Evolutionary conservation across 2,113 vertebrate species (phyloP).

Genomic region (Petrocephalus microphthalmus): DNA sequence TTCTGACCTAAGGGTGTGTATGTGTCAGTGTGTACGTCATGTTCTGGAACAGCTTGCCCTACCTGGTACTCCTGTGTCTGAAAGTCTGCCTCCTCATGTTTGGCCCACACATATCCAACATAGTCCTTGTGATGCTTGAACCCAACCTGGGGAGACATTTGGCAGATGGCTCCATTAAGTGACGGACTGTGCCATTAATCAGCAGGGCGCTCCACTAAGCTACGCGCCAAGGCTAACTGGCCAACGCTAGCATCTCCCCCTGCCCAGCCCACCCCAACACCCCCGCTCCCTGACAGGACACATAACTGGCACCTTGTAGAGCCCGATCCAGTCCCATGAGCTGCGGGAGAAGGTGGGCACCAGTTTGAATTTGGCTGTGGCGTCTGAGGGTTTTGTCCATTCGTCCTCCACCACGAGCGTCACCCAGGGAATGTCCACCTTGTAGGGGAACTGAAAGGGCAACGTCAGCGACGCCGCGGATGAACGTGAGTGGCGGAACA

Average conservation of each 20-base stretch:
- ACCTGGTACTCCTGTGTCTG: slow-evolving; percentile 65
- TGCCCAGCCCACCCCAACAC: background rate
- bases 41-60: slow-evolving; percentile 3
- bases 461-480: background rate
- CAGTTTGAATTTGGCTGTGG: slow-evolving; percentile 72
- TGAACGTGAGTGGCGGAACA: background rate
- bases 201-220: background rate
- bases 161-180: background rate
- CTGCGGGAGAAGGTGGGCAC: slow-evolving; percentile 77
- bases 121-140: slow-evolving; percentile 96
- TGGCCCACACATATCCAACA: slow-evolving; percentile 86
- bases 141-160: slow-evolving; percentile 70
- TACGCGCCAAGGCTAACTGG: background rate
- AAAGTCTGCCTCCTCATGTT: slow-evolving; percentile 77
- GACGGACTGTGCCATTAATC: background rate
- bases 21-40: background rate
- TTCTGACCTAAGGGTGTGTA: too few relatives aligned
- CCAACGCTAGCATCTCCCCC: background rate
- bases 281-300: background rate
- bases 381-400: slow-evolving; percentile 80
- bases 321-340: slow-evolving; percentile 97
- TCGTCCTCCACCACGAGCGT: slow-evolving; percentile 79
- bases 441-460: slow-evolving; percentile 78
- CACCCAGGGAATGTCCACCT: slow-evolving; percentile 70
- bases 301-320: slow-evolving; percentile 75